Evolutionary conservation across 2,888 invertebrate species (phyloP), one percentile per base, ranked within the genome.

Genomic region (Eupithecia insigniata): DNA sequence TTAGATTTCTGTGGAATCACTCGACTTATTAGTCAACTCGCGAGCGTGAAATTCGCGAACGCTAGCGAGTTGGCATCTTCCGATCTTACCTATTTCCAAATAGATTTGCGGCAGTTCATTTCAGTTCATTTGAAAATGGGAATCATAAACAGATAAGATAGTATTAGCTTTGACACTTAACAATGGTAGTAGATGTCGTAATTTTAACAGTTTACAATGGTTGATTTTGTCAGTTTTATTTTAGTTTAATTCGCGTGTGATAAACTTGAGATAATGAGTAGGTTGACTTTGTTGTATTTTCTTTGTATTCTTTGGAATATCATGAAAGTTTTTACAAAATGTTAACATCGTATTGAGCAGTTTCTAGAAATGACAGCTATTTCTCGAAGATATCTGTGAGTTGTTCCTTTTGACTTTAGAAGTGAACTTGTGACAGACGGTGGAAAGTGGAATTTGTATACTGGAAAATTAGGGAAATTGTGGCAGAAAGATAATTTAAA

Each of bases 91-190:
- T n/a, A n/a, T n/a, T n/a, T n/a, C n/a, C n/a, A n/a, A n/a, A n/a
- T n/a, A n/a, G n/a, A n/a, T n/a, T n/a, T 60, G 69, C 71, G 60
- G 69, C 66, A 68, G 64, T 51, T 34, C 76, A 78, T 78, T 76
- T 78, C 66, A 66, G 62, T 62, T 67, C 76, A 74, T 55, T 75
- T 75, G 75, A 76, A 75, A 72, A 71, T 78, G 73, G 43, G 62
- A 72, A 67, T 67, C 28, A 64, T 0, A 34, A 58, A 64, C 66
- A 51, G 66, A 39, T 4, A 12, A 36, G 36, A 62, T 16, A 5
- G 61, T 28, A 30, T 39, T 71, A 61, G 36, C 55, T 67, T 55
- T 67, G 39, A 67, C 39, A 67, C 39, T 71, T 64, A 55, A 71
- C 32, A 34, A 65, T 68, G 28, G 14, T 32, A 16, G 14, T 43